A percentile compares a stretch with the other conserved stretches of the same genome.
phyloP scores from a whole-genome alignment of 2,888 invertebrate genomes.

The Eumacrocentrus americanus region DNA sequence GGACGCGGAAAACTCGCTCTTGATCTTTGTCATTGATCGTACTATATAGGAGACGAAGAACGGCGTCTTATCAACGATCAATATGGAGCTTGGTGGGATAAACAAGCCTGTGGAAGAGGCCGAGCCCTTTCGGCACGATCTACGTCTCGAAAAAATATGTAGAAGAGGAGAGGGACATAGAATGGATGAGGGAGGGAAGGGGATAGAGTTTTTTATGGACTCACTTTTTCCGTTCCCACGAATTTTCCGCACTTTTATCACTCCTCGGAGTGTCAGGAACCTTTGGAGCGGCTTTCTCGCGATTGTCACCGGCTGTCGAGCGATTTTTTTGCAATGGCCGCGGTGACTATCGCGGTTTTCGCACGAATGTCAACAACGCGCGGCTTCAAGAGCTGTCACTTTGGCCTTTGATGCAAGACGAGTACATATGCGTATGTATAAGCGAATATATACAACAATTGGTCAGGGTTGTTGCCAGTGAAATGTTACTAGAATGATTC shows the following conservation, averaged over 20 bases:
- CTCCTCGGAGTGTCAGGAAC: conserved; percentile 13
- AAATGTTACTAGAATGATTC: too few relatives aligned
- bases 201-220: conserved; percentile 24
- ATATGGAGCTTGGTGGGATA: neutral
- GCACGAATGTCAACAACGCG: conserved; percentile 39
- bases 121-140: neutral
- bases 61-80: neutral
- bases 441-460: conserved; percentile 3
- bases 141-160: neutral
- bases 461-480: too few relatives aligned
- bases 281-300: neutral
- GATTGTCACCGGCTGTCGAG: conserved; percentile 18
- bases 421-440: too few relatives aligned
- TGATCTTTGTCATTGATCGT: neutral
- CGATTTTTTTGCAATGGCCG: neutral
- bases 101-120: neutral
- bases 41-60: too few relatives aligned
- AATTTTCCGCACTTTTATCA: conserved; percentile 7
- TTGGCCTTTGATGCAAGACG: conserved; percentile 33
- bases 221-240: conserved; percentile 6
- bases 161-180: conserved; percentile 28
- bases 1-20: neutral
- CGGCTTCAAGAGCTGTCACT: conserved; percentile 38
- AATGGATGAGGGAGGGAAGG: conserved; percentile 37
- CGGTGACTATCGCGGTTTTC: conserved; percentile 22